phyloP scores from a whole-genome alignment of 2,113 vertebrate genomes.

The Crotophaga sulcirostris region DNA sequence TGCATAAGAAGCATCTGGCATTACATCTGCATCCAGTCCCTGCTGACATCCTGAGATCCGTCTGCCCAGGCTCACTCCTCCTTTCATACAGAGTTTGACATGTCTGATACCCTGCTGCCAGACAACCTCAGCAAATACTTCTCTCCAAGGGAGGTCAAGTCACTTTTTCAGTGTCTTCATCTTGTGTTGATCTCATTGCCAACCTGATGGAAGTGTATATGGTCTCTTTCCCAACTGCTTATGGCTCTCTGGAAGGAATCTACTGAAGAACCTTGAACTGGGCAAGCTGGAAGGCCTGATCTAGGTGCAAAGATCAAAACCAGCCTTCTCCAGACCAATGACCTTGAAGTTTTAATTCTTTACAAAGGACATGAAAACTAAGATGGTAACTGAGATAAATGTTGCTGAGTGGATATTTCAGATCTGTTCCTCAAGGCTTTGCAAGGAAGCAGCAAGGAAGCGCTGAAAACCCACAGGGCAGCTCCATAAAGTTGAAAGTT shows the following conservation, averaged over 20 bases:
- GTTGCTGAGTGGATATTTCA: not conserved
- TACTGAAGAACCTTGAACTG: not conserved
- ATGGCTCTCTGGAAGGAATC: not conserved
- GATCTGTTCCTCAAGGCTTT: not conserved
- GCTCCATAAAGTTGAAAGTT: not conserved
- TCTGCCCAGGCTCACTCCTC: not conserved
- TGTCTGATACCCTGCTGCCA: constrained; percentile 1
- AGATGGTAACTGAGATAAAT: not conserved
- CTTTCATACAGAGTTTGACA: not conserved
- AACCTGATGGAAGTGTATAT: not conserved
- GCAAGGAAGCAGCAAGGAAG: not conserved
- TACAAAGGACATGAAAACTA: not conserved
- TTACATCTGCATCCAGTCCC: constrained; percentile 40
- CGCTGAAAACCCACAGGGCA: not conserved
- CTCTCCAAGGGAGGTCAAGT: not conserved
- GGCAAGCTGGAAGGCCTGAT: not conserved
- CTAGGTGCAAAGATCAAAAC: not conserved
- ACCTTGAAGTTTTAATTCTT: not conserved
- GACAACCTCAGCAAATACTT: constrained; percentile 47
- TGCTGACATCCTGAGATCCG: not conserved
- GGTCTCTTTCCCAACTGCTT: not conserved
- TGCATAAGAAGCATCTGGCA: constrained; percentile 40
- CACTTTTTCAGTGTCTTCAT: constrained; percentile 1
- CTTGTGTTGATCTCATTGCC: not conserved
- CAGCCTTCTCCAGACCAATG: not conserved